Conservation (phyloP, 2,113 vertebrate genomes). For the Etheostoma spectabile region DNA sequence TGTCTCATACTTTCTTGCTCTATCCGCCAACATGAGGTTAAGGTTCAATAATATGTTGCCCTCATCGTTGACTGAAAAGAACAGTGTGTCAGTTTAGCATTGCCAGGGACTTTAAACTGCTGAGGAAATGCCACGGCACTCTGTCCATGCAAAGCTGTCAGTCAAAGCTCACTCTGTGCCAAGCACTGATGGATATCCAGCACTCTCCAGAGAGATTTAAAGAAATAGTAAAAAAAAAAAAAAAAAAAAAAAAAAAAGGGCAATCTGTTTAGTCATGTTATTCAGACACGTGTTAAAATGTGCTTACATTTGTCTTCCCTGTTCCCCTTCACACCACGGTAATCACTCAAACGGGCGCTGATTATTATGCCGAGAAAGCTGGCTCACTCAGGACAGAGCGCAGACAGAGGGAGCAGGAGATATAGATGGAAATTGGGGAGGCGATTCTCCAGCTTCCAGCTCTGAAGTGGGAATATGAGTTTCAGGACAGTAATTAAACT, state of each 20-base stretch:
- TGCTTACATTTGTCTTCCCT: conserved; percentile 39
- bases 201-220: conserved; percentile 18
- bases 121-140: conserved; percentile 17
- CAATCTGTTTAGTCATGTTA: conserved; percentile 54
- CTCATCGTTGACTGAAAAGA: conserved; percentile 41
- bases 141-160: conserved; percentile 53
- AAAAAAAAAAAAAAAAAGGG: neutral
- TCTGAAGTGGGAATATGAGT: neutral
- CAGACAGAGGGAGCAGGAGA: conserved; percentile 33
- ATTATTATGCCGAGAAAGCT: conserved; percentile 50
- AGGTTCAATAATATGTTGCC: conserved; percentile 42
- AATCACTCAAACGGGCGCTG: conserved; percentile 60
- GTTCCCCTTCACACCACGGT: conserved; percentile 48
- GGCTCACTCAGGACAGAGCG: conserved; percentile 41
- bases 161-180: conserved; percentile 36
- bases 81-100: conserved; percentile 42
- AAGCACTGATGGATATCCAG: conserved; percentile 34
- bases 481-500: conserved; percentile 6
- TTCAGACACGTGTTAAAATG: conserved; percentile 46
- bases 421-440: conserved; percentile 39
- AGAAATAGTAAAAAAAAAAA: neutral
- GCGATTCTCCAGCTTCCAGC: neutral
- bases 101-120: neutral
- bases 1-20: neutral
- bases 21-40: conserved; percentile 26